Evolutionary conservation across 2,113 vertebrate genomes (phyloP), one percentile per base, ranked within the genome.

Genomic region (Lepus timidus): DNA sequence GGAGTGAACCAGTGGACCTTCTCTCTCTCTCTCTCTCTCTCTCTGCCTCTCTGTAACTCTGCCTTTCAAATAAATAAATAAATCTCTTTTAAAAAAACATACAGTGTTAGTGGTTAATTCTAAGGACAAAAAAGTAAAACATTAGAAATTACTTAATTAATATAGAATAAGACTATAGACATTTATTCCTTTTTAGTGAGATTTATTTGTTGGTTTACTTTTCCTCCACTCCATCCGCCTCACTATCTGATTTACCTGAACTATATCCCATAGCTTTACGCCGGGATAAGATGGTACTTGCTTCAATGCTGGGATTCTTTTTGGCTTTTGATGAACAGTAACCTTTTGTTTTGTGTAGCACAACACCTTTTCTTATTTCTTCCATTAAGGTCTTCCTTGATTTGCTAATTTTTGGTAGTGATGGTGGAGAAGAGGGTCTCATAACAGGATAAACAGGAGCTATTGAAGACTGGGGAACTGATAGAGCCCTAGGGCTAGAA

Each of bases 151-250:
- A 65, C 6, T 51, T 67, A 78, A 7, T 36, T 67, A 27, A 36
- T 27, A 70, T 31, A 58, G 11, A 85, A 85, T 27, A 78, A 44
- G 44, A 65, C 31, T 67, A 31, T 27, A 55, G 33, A 73, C 33
- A 23, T 3, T 75, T 67, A 12, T 17, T 84, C 71, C 91, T 71
- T n/a, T 64, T 85, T 27, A 64, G 19, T 51, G 62, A 36, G 29
- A 33, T 79, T 94, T 91, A 36, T 90, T 94, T 85, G 44, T 44
- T 44, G 44, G 19, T 27, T 91, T 94, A 86, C 10, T 91, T 84
- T 75, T 84, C 61, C 4, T 94, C 29, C 51, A 36, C 27, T 44
- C 12, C 86, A 33, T 67, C 75, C 65, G 16, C 25, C 9, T 94
- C 88, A 58, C 67, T 74, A 8, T 91, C 82, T 31, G 55, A 85